These are phyloP conservation scores for Hippocampus comes DNA, from an alignment of 2,113 vertebrate genomes.

Conservation along the genomic window DNA sequence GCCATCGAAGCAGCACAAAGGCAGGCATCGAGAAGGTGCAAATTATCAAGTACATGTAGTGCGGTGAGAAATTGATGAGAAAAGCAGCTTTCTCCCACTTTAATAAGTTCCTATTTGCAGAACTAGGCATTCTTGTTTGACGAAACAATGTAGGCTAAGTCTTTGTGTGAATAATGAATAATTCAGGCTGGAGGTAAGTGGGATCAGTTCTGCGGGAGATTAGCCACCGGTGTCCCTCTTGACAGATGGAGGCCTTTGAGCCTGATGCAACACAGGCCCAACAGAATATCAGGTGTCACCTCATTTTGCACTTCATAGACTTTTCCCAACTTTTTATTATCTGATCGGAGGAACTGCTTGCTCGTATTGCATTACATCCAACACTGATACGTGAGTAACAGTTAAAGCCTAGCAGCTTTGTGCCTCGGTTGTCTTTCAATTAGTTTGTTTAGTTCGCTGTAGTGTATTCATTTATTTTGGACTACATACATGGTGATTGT, in stretches of 20 bases:
- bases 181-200: conserved; percentile 63
- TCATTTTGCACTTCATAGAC: conserved; percentile 68
- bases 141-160: conserved; percentile 50
- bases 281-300: conserved; percentile 66
- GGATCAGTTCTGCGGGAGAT: conserved; percentile 61
- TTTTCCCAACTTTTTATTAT: conserved; percentile 53
- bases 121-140: conserved; percentile 44
- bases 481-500: neutral
- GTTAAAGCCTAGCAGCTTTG: neutral
- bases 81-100: conserved; percentile 32
- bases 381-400: neutral
- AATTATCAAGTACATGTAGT: conserved; percentile 58
- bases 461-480: too few species aligned
- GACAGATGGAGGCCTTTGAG: conserved; percentile 72
- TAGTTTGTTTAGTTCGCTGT: neutral
- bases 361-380: conserved; percentile 8
- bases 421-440: conserved; percentile 1
- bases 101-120: conserved; percentile 44
- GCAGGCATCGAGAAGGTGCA: conserved; percentile 62
- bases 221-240: conserved; percentile 64
- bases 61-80: conserved; percentile 49
- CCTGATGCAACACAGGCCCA: conserved; percentile 50
- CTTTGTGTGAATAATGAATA: conserved; percentile 65
- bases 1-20: conserved; percentile 70
- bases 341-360: conserved; percentile 39